Evolutionary conservation across 2,113 vertebrate species (phyloP).

Genomic region (Dunckerocampus dactyliophorus): DNA sequence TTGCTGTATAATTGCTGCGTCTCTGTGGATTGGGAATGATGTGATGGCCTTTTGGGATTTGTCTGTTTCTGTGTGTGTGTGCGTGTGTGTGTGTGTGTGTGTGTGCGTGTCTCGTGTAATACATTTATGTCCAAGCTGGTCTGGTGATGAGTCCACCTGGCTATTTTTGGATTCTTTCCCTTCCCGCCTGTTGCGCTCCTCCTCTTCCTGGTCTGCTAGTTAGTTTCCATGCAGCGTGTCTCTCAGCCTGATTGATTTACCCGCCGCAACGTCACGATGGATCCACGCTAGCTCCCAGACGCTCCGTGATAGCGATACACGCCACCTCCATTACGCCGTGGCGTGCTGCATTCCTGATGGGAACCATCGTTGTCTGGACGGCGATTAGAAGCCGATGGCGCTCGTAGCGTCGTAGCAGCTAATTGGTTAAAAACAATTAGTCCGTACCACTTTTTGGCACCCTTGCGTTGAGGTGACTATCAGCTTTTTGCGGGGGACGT

Average conservation of each 20-base stretch:
- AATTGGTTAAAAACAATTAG: too few relatives aligned
- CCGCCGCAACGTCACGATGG: background rate
- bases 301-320: background rate
- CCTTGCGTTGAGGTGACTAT: too few relatives aligned
- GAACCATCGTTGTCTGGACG: background rate
- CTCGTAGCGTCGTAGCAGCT: too few relatives aligned
- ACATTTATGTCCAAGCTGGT: background rate
- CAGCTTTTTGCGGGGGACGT: too few relatives aligned
- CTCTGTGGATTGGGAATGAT: conserved; percentile 41
- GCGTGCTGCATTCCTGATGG: background rate
- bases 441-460: background rate
- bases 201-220: too few relatives aligned
- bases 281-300: background rate
- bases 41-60: conserved; percentile 52
- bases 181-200: background rate
- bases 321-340: background rate
- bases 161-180: conserved; percentile 1
- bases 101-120: background rate
- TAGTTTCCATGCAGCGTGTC: too few relatives aligned
- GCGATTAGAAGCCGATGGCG: background rate
- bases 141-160: background rate
- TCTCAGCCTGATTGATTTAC: background rate
- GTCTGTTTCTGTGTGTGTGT: conserved; percentile 22
- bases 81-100: conserved; percentile 14
- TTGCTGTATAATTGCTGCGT: conserved; percentile 53